Evolutionary conservation across 2,797 vertebrate genomes (phyloP).

Genomic region (Miichthys miiuy): DNA sequence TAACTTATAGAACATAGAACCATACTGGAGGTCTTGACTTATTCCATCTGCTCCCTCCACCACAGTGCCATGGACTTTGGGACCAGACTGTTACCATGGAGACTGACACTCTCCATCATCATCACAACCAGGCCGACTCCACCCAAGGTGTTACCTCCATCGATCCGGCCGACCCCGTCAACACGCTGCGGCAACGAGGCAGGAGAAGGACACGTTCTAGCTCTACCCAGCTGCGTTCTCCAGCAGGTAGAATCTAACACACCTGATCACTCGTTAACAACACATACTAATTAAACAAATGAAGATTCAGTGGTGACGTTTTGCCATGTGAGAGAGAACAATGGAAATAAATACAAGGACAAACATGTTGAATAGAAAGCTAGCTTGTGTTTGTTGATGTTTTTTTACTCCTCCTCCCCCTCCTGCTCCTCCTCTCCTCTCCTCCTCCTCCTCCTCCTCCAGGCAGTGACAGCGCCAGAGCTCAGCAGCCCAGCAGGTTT

Average conservation of each 20-base stretch:
- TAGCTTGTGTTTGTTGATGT: too few relatives aligned
- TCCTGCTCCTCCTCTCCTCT: constrained; percentile 17
- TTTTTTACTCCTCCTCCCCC: neutral
- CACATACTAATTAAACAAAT: too few relatives aligned
- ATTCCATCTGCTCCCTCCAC: neutral
- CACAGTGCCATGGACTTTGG: constrained; percentile 94
- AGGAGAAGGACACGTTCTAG: constrained; percentile 56
- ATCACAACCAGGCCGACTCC: constrained; percentile 72
- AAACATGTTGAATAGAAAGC: too few relatives aligned
- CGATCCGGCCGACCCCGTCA: neutral
- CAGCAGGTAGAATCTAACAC: constrained; percentile 69
- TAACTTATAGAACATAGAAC: too few relatives aligned
- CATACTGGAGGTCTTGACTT: too few relatives aligned
- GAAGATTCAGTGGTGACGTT: neutral
- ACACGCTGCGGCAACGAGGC: constrained; percentile 4
- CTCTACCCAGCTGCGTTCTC: constrained; percentile 79
- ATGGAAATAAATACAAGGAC: too few relatives aligned
- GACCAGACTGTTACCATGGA: constrained; percentile 86
- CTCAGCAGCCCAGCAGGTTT: constrained; percentile 86
- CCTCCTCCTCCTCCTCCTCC: neutral
- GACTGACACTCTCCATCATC: constrained; percentile 46
- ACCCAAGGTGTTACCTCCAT: fast-evolving
- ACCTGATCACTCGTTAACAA: neutral
- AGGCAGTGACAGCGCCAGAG: constrained; percentile 91
- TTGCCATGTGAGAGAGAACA: too few relatives aligned